phyloP scores from a whole-genome alignment of 2,113 vertebrate species.

The Carollia perspicillata region DNA sequence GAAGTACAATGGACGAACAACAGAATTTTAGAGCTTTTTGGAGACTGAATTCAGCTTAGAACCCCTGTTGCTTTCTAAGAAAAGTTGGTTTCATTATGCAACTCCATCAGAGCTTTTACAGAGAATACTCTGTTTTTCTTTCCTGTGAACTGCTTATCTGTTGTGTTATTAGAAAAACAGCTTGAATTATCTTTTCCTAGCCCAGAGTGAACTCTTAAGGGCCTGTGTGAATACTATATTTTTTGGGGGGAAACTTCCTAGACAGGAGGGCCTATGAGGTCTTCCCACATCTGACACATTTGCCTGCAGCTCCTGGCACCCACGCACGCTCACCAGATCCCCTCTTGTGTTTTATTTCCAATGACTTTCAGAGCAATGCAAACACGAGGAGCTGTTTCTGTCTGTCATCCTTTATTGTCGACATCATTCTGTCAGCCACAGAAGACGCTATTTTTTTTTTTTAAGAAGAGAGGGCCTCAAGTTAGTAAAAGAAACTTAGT shows the following conservation, averaged over 20 bases:
- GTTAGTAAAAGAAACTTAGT: not conserved
- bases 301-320: not conserved
- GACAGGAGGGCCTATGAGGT: not conserved
- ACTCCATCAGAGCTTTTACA: not conserved
- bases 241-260: not conserved
- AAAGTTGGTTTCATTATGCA: not conserved
- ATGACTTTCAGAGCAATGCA: not conserved
- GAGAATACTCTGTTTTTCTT: not conserved
- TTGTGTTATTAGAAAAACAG: not conserved
- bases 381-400: not conserved
- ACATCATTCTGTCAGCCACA: not conserved
- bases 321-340: not conserved
- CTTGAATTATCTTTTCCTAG: constrained; percentile 5
- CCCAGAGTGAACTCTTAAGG: not conserved
- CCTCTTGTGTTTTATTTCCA: not conserved
- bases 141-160: not conserved
- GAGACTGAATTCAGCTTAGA: not conserved
- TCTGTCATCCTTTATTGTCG: not conserved
- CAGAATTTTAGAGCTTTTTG: not conserved
- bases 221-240: not conserved
- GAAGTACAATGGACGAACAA: not conserved
- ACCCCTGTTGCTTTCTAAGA: not conserved
- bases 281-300: not conserved
- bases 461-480: not conserved
- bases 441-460: not conserved